A percentile compares a stretch with the other conserved stretches of the same genome.
These are phyloP conservation scores for Ranitomeya variabilis DNA, from an alignment of 2,113 vertebrate species.

Conservation along the genomic window DNA sequence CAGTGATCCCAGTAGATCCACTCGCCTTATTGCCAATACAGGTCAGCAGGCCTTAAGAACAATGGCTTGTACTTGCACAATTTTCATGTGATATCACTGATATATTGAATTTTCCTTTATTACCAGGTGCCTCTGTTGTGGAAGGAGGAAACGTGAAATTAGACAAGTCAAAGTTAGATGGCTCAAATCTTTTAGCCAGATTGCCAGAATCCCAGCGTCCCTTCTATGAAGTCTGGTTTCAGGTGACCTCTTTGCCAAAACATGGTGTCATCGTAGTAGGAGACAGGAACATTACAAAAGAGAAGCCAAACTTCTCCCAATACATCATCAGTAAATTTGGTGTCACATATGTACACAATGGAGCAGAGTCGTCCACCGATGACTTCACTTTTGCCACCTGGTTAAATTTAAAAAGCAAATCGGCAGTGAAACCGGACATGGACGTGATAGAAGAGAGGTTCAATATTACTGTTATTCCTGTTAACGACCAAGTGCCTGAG, in stretches of 20 bases:
- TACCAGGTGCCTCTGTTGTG: conserved; percentile 77
- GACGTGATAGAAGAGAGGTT: conserved; percentile 82
- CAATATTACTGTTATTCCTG: conserved; percentile 79
- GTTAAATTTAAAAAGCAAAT: conserved; percentile 80
- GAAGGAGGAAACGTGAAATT: conserved; percentile 82
- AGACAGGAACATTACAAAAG: conserved; percentile 82
- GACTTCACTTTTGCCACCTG: conserved; percentile 81
- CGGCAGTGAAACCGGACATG: conserved; percentile 69
- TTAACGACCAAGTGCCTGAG: conserved; percentile 85
- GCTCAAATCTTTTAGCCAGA: conserved; percentile 83
- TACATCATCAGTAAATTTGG: conserved; percentile 83
- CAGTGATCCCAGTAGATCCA: conserved; percentile 71
- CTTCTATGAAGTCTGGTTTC: conserved; percentile 87
- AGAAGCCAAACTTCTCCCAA: conserved; percentile 89
- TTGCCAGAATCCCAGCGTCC: conserved; percentile 73
- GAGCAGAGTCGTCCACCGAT: conserved; percentile 83
- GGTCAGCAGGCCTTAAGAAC: conserved; percentile 69
- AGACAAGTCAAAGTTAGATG: conserved; percentile 81
- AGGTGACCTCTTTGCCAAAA: conserved; percentile 79
- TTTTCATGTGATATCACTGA: background rate
- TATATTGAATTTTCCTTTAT: background rate
- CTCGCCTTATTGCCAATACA: conserved; percentile 82
- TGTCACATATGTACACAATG: conserved; percentile 82
- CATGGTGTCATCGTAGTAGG: conserved; percentile 81
- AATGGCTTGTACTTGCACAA: background rate